Percentiles rank a stretch among this genome's conserved stretches.
Conservation (phyloP, 2,888 invertebrate genomes). For the Scrobipalpa costella region DNA sequence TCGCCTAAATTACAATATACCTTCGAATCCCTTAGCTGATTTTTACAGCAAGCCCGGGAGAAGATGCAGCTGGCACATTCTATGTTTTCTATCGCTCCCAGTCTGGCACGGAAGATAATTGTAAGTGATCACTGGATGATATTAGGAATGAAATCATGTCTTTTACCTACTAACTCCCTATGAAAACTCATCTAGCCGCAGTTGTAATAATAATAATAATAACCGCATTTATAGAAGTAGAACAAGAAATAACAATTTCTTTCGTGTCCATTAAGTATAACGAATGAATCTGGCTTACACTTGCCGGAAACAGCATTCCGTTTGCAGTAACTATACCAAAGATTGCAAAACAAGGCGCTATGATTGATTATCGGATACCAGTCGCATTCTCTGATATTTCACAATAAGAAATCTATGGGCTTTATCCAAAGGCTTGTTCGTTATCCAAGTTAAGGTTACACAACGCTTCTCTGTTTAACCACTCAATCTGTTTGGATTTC, state of each 20-base stretch:
- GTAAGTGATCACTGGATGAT: too few relatives aligned
- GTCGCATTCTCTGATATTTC: background rate
- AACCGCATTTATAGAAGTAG: too few relatives aligned
- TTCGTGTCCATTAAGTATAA: slow-evolving; percentile 5
- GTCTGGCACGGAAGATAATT: too few relatives aligned
- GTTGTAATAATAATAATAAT: too few relatives aligned
- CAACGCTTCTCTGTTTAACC: slow-evolving; percentile 3
- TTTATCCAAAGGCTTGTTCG: background rate
- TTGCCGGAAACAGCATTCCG: slow-evolving; percentile 6
- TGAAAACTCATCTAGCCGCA: too few relatives aligned
- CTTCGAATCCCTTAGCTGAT: too few relatives aligned
- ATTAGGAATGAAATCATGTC: too few relatives aligned
- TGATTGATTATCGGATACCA: background rate
- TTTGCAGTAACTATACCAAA: background rate
- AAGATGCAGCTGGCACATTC: too few relatives aligned
- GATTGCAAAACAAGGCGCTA: background rate
- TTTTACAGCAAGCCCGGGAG: too few relatives aligned
- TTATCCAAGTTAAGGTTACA: slow-evolving; percentile 6
- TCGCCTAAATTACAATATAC: too few relatives aligned
- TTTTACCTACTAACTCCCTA: too few relatives aligned
- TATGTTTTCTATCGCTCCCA: too few relatives aligned
- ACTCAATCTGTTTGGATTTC: background rate
- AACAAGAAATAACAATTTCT: slow-evolving; percentile 4
- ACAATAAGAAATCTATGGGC: background rate
- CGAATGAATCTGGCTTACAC: background rate